Evolutionary conservation across 2,113 vertebrate species (phyloP).

Genomic region (Lamprotornis superbus): DNA sequence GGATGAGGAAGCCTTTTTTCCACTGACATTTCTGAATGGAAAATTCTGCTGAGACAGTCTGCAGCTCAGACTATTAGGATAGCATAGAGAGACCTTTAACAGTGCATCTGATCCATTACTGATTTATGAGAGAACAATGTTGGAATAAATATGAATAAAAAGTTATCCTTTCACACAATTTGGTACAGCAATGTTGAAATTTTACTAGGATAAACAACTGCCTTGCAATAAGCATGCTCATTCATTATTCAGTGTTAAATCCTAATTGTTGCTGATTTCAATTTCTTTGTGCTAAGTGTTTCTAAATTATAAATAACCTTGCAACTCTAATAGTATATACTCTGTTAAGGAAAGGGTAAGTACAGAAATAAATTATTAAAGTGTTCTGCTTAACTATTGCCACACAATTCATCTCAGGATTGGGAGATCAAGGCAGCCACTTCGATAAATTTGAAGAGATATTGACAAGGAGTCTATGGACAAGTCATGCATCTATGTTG

Average conservation of each 20-base stretch:
- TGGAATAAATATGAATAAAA: slow-evolving; percentile 12
- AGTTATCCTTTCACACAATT: slow-evolving; percentile 7
- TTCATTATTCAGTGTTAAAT: slow-evolving; percentile 52
- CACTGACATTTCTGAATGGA: background rate
- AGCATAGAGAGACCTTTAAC: background rate
- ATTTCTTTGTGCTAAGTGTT: slow-evolving; percentile 53
- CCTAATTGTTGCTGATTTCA: slow-evolving; percentile 55
- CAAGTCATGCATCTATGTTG: background rate
- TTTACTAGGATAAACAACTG: slow-evolving; percentile 12
- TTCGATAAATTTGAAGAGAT: background rate
- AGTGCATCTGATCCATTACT: background rate
- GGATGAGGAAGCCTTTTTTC: slow-evolving; percentile 9
- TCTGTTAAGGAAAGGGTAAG: slow-evolving; percentile 56
- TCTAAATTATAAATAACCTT: slow-evolving; percentile 61
- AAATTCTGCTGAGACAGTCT: slow-evolving; percentile 11
- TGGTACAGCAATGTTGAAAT: background rate
- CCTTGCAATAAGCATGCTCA: slow-evolving; percentile 1
- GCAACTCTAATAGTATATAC: slow-evolving; percentile 17
- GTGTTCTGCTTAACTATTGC: slow-evolving; percentile 25
- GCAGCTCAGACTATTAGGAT: background rate
- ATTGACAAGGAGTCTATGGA: background rate
- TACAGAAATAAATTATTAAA: slow-evolving; percentile 54
- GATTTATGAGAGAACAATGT: slow-evolving; percentile 31
- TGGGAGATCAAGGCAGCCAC: background rate
- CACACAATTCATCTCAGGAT: background rate